These are phyloP conservation scores for Erebia aethiops DNA, from an alignment of 2,888 invertebrate genomes.

Conservation along the genomic window DNA sequence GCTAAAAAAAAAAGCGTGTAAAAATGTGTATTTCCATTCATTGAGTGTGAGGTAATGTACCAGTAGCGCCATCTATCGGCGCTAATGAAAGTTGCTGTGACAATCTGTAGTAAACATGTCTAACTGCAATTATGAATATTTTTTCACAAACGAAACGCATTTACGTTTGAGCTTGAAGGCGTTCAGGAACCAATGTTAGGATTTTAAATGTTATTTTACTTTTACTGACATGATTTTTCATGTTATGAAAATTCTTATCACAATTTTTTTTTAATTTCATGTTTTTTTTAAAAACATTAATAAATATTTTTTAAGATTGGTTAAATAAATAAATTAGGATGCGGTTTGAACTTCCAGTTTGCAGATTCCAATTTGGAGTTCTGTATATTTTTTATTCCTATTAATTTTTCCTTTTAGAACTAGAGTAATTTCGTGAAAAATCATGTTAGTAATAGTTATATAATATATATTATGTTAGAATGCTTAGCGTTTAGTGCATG, in stretches of 20 bases:
- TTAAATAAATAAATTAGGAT: no score
- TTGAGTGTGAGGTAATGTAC: not conserved
- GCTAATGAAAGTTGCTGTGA: not conserved
- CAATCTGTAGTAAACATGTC: not conserved
- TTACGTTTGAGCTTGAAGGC: constrained; percentile 50
- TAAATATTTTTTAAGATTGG: no score
- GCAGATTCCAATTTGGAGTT: no score
- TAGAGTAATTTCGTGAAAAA: not conserved
- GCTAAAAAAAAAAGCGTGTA: no score
- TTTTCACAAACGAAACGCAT: constrained; percentile 51
- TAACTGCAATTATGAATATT: constrained; percentile 30
- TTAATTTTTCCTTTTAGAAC: no score
- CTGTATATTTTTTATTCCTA: no score
- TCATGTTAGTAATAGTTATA: constrained; percentile 18
- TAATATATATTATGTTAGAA: constrained; percentile 33
- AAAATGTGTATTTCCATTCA: not conserved
- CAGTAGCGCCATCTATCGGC: not conserved
- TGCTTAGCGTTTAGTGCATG: constrained; percentile 43
- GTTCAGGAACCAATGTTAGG: constrained; percentile 58
- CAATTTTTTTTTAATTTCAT: no score
- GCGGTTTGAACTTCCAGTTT: no score
- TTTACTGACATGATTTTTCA: constrained; percentile 33
- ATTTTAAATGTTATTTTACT: constrained; percentile 49
- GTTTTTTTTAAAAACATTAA: no score
- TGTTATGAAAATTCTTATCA: not conserved